Base-by-base conservation (phyloP, 1,140 invertebrate species). In the Drosophila santomea region DNA sequence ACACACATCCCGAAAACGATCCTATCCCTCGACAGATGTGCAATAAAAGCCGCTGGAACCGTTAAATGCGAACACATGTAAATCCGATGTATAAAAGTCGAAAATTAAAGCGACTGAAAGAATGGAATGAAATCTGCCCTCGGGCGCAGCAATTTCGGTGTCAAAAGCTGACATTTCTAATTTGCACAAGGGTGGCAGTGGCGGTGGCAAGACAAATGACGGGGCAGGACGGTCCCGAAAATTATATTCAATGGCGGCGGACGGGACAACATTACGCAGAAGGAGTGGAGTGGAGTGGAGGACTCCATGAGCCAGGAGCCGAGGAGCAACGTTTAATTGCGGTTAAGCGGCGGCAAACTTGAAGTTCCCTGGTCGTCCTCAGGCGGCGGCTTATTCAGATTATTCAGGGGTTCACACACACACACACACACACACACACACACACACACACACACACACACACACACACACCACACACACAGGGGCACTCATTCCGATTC, bases 91-190 rank as follows among this genome's bases (percentile, higher is more conserved):
- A 68, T 55, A 45, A 71, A 61, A 20, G 15, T 38, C 60, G 41
- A 54, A 60, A 60, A 43, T 41, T 11, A 48, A 44, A 54, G 36
- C 14, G 51, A 48, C 32, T 28, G 51, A 48, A 43, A 44, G 50
- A 62, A 83, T 62, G 23, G 20, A 52, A 64, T 68, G 38, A 17
- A 8, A 81, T 85, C 69, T 71, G 74, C 78, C 82, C 83, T 59
- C 48, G 43, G 61, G 78, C 74, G 54, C 47, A 51, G 77, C 74
- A 85, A 85, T 85, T 85, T 88, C 75, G 83, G 83, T 60, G 83
- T 88, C 78, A 85, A 86, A 88, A 85, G 83, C 83, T 86, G 82
- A 88, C 82, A 88, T 78, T 88, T 86, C 82, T 88, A 86, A 86
- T 86, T 86, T 88, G 79, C 74, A 60, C 45, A 67, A 51, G 62